Evolutionary conservation across 2,113 vertebrate genomes (phyloP), one percentile per base, ranked within the genome.

Genomic region (Sialia sialis): DNA sequence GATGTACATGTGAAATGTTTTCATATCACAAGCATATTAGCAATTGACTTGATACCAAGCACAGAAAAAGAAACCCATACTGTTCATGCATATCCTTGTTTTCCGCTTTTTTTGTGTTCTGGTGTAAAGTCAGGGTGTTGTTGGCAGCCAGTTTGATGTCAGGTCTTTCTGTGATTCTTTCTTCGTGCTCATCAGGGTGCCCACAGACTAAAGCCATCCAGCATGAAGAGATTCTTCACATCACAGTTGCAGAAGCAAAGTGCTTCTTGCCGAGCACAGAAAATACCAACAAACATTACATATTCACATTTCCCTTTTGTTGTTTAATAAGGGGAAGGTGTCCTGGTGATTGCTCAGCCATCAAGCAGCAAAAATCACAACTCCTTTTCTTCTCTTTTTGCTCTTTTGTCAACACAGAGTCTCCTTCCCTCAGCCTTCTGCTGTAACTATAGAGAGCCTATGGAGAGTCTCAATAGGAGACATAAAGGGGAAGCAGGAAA

Each of bases 151-250:
- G 89, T 97, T 95, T 92, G 96, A 97, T 97, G 97, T 96, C 97
- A 96, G 95, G 93, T 94, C 96, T 96, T 94, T 95, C 97, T 96
- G 74, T 98, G 97, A 96, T 98, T 92, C 96, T 97, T 98, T 97
- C 96, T 97, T 96, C 82, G 86, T 89, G 94, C 91, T 22, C 97
- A 74, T 96, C 95, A 77, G 97, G 97, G 95, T 74, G 94, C 96
- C 96, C 73, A 87, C 87, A 91, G 92, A 95, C 93, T 91, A 94
- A 95, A 96, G 97, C 95, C 91, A 84, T 94, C 78, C 94, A 97
- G 96, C 97, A 97, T 63, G 67, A 84, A 96, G 95, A 93, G 83
- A 70, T 93, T 95, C 95, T 94, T 94, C 95, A 88, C 95, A 95
- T 97, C 92, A 92, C 89, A 96, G 89, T 92, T 94, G 97, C 86